Conservation (phyloP, 2,797 vertebrate species). For the Melanotaenia parkinsoni region DNA sequence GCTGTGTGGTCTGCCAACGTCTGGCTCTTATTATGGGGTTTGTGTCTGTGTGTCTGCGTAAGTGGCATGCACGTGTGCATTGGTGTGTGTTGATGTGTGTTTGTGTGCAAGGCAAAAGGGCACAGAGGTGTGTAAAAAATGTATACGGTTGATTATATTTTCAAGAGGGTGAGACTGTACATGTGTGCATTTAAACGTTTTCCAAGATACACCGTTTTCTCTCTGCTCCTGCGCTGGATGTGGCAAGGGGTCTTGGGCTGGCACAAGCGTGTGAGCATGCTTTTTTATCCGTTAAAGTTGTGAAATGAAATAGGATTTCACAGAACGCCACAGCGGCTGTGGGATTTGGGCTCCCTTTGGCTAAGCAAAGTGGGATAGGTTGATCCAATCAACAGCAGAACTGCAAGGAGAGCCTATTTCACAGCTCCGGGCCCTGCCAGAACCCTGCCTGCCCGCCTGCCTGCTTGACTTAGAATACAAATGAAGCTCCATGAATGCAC, state of each 20-base stretch:
- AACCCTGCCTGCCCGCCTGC: slow-evolving; percentile 74
- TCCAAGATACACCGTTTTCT: slow-evolving; percentile 45
- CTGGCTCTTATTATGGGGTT: slow-evolving; percentile 88
- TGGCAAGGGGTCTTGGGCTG: slow-evolving; percentile 71
- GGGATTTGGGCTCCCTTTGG: slow-evolving; percentile 81
- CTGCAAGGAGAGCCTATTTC: slow-evolving; percentile 81
- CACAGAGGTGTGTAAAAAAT: slow-evolving; percentile 44
- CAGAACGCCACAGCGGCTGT: slow-evolving; percentile 76
- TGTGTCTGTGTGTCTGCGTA: slow-evolving; percentile 81
- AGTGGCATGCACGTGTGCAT: slow-evolving; percentile 81
- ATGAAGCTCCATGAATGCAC: slow-evolving; percentile 79
- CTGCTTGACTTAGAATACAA: slow-evolving; percentile 82
- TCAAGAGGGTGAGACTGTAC: slow-evolving; percentile 40
- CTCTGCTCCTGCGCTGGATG: slow-evolving; percentile 54
- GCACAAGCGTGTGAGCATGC: slow-evolving; percentile 62
- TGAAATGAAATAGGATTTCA: slow-evolving; percentile 84
- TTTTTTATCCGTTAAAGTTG: slow-evolving; percentile 82
- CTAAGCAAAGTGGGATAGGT: slow-evolving; percentile 79
- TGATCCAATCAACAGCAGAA: slow-evolving; percentile 82
- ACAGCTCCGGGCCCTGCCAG: slow-evolving; percentile 78
- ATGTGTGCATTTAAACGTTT: slow-evolving; percentile 42
- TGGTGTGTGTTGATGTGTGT: slow-evolving; percentile 58
- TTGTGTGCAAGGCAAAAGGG: slow-evolving; percentile 33
- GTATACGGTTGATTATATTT: slow-evolving; percentile 67
- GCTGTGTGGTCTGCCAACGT: slow-evolving; percentile 85